Evolutionary conservation across 1,140 invertebrate species (phyloP), one percentile per base, ranked within the genome.

Genomic region (Temnothorax nylanderi): DNA sequence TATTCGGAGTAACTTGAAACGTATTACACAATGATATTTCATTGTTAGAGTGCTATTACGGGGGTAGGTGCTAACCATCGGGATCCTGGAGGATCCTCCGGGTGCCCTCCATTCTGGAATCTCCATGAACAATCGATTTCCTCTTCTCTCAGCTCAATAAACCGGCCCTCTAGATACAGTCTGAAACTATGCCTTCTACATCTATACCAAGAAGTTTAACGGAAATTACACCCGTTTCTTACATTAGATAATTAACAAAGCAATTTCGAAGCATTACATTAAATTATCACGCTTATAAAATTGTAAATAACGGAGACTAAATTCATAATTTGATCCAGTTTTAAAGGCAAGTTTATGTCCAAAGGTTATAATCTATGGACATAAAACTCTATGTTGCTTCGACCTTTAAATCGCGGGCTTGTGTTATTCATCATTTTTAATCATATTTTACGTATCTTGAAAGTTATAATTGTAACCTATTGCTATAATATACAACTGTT

Each of bases 131-230:
- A 64, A 80, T 80, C 62, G 77, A 67, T 80, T 54, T 21, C 32
- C 62, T 41, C 37, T 54, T 69, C 62, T 69, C 60, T 16, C 44
- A 37, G 72, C 54, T 16, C 81, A 58, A 67, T 80, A 87, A 90
- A 72, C 67, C 60, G 8, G 10, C 13, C 7, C 11, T 49, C 51
- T 41, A 11, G 34, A 11, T 78, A 64, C 41, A 37, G 13, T 51
- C 1, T 26, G 44, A 49, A 78, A 67, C 37, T 80, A 18, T 37
- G 32, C 13, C 13, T 26, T 54, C 13, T 3, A 26, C 16, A 49
- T 16, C 11, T 64, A 16, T 64, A 16, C 58, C 10, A 41, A 13
- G 37, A 4, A 67, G n/a, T 41, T 67, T 21, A 21, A 67, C n/a
- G 37, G 62, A 65, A 65, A 41, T 41, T 65, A 4, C n/a, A 21